Evolutionary conservation across 2,797 vertebrate species (phyloP), one percentile per base, ranked within the genome.

Genomic region (Neosilurus hyrtlii): DNA sequence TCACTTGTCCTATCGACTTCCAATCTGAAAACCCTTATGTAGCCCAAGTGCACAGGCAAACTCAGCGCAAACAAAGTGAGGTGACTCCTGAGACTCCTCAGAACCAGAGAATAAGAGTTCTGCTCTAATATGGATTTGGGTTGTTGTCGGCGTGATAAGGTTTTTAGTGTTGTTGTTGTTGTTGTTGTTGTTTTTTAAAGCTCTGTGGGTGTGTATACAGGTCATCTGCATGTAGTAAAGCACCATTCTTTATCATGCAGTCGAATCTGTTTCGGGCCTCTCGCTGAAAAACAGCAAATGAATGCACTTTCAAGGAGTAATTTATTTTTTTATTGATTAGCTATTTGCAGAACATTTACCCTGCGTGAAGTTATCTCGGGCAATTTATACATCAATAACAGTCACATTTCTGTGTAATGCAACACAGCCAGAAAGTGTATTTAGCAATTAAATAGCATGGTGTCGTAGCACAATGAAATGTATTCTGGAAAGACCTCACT

Each of bases 291-390:
- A 37, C 71, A 49, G 35, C 16, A 35, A 83, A 70, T 62, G 37
- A 83, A 68, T 49, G 37, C 30, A 52, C 67, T 78, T 83, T 49
- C 82, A 6, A 54, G 56, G 35, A 59, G 22, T 24, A 30, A 70
- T 62, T 59, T 57, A 51, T 82, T 66, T 77, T 68, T 26, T 22
- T 79, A 83, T 79, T 56, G 82, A 83, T 83, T 79, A 83, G 65
- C 66, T 83, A 71, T 83, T 83, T 83, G 82, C 66, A 57, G 65
- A 86, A 81, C 78, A 81, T 79, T 85, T 43, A 43, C 9, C 35
- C 74, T 66, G 80, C 37, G 71, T 56, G 59, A 84, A 80, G 82
- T 87, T 80, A 80, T 81, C 82, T 80, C 0, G 9, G 65, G 65
- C 79, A 67, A 75, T 84, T 85, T 84, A 56, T n/a, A 54, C 80